phyloP scores from a whole-genome alignment of 2,797 vertebrate species.

The Cyclopterus lumpus region DNA sequence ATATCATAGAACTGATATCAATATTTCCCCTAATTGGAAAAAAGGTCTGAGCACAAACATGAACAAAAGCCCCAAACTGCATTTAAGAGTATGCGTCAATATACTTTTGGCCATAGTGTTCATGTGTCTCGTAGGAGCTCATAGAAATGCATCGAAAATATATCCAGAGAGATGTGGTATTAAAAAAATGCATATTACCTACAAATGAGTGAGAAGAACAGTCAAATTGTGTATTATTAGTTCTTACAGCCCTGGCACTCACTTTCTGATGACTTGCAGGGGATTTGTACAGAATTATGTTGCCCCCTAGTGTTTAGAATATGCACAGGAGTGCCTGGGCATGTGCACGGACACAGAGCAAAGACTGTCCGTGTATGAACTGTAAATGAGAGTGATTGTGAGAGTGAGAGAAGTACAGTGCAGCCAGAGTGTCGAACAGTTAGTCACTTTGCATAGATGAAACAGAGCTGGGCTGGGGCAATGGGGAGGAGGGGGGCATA shows the following conservation, averaged over 20 bases:
- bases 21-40: neutral
- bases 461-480: constrained; percentile 29
- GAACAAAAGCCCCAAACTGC: constrained; percentile 2
- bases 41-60: neutral
- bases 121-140: neutral
- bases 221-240: constrained; percentile 49
- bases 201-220: constrained; percentile 60
- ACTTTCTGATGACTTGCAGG: constrained; percentile 2
- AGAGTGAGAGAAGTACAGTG: neutral
- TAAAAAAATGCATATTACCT: constrained; percentile 56
- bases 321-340: neutral
- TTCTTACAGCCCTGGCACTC: constrained; percentile 35
- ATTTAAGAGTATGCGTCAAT: neutral
- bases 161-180: constrained; percentile 52
- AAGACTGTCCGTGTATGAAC: neutral
- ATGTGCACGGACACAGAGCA: neutral
- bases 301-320: constrained; percentile 78
- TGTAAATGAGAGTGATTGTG: neutral
- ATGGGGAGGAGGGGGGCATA: neutral
- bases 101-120: neutral
- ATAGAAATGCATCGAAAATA: constrained; percentile 14
- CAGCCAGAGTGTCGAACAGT: constrained; percentile 9
- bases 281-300: constrained; percentile 61
- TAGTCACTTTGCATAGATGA: constrained; percentile 27
- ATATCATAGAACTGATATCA: neutral